Base-by-base conservation (phyloP, 2,888 invertebrate species). In the Apotomis capreana region DNA sequence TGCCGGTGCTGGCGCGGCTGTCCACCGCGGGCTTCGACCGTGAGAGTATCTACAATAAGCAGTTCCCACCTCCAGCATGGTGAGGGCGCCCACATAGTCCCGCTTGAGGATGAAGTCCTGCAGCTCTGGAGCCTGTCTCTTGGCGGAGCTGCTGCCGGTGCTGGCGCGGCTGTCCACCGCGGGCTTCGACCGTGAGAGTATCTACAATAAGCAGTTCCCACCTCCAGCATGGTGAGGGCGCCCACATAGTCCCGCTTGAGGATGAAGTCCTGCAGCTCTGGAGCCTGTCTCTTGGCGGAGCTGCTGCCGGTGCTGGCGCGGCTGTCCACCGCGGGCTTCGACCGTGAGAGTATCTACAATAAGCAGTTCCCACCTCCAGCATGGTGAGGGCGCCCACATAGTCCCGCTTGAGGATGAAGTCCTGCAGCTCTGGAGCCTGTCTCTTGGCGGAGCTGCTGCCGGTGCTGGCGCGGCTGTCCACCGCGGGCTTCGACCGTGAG, bases 31-130 rank as follows among this genome's bases (percentile, higher is more conserved):
- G 97, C 87, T 97, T 97, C 0, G 96, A 94, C 74, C 97, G 94
- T 15, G 15, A 15, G 15, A 15, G 15, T 15, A 1, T 15, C 15
- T 15, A 15, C 15, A 15, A 15, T 15, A 15, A 15, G 15, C 15
- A 15, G 15, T 15, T 15, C 15, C 15, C 0, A 98, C 98, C 94
- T 99, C 99, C 5, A 99, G 90, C 79, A 98, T 94, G 0, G 99
- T 98, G 15, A 98, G 94, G 0, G 98, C 99, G 8, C 99, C 99
- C 0, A 97, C 96, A 85, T 99, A 99, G 89, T 99, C 99, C 60
- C 99, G 94, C 80, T 96, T 96, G 36, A 96, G 89, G 15, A 99
- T 92, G 84, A 98, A 99, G 80, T 99, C 98, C 82, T 98, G 98
- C n/a, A 99, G 93, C 76, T 97, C 96, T 0, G 97, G 96, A n/a